Percentiles rank a stretch among this genome's conserved stretches.
Conservation (phyloP, 1,140 invertebrate genomes). For the Euwallacea fornicatus region DNA sequence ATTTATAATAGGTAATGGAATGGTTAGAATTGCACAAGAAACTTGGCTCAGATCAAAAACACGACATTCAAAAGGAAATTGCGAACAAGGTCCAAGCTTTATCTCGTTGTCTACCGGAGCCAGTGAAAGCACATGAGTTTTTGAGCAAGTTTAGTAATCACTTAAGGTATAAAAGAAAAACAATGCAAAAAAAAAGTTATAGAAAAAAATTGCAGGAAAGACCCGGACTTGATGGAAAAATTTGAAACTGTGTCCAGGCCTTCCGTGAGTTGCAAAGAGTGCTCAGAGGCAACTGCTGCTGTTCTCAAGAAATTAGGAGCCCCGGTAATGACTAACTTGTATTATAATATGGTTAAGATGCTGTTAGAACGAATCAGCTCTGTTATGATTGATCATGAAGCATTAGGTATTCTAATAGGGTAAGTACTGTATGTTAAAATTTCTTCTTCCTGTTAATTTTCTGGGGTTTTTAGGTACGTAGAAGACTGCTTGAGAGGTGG, state of each 20-base stretch:
- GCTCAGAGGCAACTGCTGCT: constrained; percentile 77
- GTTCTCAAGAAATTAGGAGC: constrained; percentile 93
- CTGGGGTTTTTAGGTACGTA: constrained; percentile 56
- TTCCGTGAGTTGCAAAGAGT: constrained; percentile 88
- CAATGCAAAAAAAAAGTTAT: no score
- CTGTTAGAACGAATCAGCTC: constrained; percentile 90
- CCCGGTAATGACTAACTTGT: constrained; percentile 91
- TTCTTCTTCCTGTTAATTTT: no score
- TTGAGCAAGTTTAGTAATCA: constrained; percentile 85
- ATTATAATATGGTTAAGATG: constrained; percentile 93
- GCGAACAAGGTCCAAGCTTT: constrained; percentile 54
- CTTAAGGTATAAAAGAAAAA: constrained; percentile 59
- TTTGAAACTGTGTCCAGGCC: constrained; percentile 86
- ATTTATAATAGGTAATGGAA: constrained; percentile 58
- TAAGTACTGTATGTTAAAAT: constrained; percentile 4
- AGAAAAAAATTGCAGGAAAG: constrained; percentile 52
- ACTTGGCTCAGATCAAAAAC: constrained; percentile 61
- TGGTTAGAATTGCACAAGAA: constrained; percentile 81
- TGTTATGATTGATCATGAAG: constrained; percentile 91
- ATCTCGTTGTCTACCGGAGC: constrained; percentile 83
- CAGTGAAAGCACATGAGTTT: constrained; percentile 90
- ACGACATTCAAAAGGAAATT: constrained; percentile 71
- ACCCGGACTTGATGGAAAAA: constrained; percentile 73
- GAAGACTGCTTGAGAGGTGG: constrained; percentile 70
- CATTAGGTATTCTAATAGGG: constrained; percentile 71